These are phyloP conservation scores for Limnodromus scolopaceus DNA, from an alignment of 2,797 vertebrate genomes.

Conservation along the genomic window DNA sequence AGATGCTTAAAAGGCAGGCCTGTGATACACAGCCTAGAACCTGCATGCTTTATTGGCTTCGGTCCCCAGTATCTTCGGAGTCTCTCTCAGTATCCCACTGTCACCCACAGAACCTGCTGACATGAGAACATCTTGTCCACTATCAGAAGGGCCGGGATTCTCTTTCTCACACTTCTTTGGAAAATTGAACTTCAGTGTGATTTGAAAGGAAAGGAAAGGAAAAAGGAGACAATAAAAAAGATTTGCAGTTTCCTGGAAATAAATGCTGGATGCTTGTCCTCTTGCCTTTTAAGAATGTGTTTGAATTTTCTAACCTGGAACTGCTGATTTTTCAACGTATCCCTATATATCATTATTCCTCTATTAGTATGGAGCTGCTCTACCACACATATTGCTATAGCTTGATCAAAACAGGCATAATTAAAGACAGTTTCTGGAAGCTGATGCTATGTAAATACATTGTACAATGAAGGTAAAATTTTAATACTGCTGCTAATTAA, in stretches of 20 bases:
- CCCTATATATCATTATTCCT: not conserved
- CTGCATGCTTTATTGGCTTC: not conserved
- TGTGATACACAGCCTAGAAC: not conserved
- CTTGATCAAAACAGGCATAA: constrained; percentile 3
- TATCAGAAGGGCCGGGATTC: not conserved
- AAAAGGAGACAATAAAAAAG: not conserved
- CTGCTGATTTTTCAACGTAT: not conserved
- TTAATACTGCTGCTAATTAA: not conserved
- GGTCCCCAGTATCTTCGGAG: not conserved
- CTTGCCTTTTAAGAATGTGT: not conserved
- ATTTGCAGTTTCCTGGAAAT: not conserved
- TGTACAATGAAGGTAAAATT: not conserved
- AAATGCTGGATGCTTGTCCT: not conserved
- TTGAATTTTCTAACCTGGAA: not conserved
- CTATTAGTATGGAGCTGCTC: not conserved
- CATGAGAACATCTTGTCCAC: not conserved
- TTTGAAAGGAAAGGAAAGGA: constrained; percentile 26
- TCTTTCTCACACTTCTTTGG: constrained; percentile 2
- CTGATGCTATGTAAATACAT: not conserved
- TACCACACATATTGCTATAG: not conserved
- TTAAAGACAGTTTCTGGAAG: not conserved
- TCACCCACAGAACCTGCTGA: constrained; percentile 8
- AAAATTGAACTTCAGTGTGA: not conserved
- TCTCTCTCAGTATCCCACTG: not conserved
- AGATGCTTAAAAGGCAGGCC: not conserved